Evolutionary conservation across 2,797 vertebrate genomes (phyloP).

Genomic region (Ceryle rudis): DNA sequence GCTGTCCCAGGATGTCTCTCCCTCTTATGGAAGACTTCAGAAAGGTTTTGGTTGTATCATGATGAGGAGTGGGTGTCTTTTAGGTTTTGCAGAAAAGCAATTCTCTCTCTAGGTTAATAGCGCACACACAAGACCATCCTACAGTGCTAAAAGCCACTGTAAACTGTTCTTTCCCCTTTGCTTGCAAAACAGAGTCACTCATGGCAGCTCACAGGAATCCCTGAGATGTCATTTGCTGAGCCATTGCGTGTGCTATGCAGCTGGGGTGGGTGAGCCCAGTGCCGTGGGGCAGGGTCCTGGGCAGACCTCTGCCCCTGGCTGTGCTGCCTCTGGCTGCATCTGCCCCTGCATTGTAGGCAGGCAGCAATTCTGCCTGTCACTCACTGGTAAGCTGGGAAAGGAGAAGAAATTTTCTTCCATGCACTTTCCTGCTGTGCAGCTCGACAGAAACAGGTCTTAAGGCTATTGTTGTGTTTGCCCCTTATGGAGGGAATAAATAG

Average conservation of each 20-base stretch:
- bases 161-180: not conserved
- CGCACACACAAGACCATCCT: no score
- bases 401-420: not conserved
- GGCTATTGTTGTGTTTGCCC: slow-evolving; percentile 7
- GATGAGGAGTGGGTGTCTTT: not conserved
- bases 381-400: accelerated
- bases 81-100: not conserved
- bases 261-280: not conserved
- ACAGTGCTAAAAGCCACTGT: not conserved
- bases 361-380: not conserved
- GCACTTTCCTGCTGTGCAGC: not conserved
- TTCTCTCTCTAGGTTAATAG: not conserved
- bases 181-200: not conserved
- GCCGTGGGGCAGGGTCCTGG: accelerated
- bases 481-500: slow-evolving; percentile 5
- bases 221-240: not conserved
- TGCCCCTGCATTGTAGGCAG: not conserved
- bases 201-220: not conserved
- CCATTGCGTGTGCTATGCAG: accelerated
- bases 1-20: not conserved
- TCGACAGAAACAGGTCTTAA: not conserved
- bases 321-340: accelerated
- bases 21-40: not conserved
- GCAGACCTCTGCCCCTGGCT: not conserved
- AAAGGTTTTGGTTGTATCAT: not conserved